A percentile compares a stretch with the other conserved stretches of the same genome.
phyloP scores from a whole-genome alignment of 2,888 invertebrate genomes.

The Eubasilissa splendida region DNA sequence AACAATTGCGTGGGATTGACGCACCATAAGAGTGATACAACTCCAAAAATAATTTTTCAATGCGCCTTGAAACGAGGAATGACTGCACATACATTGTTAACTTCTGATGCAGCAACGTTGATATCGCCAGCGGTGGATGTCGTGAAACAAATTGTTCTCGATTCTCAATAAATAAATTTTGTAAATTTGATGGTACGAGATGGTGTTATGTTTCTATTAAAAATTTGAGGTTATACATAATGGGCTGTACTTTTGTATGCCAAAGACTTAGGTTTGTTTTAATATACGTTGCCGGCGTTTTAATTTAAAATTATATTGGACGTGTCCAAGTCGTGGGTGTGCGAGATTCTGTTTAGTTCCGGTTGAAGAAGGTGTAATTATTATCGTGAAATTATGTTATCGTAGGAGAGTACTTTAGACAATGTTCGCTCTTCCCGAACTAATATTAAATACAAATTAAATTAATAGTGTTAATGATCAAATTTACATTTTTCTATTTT shows the following conservation, averaged over 20 bases:
- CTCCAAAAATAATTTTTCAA: too few species aligned
- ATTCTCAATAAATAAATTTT: not conserved
- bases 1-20: too few species aligned
- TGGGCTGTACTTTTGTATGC: conserved; percentile 32
- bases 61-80: too few species aligned
- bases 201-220: conserved; percentile 28
- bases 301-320: not conserved
- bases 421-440: too few species aligned
- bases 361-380: not conserved
- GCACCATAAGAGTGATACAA: too few species aligned
- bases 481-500: too few species aligned
- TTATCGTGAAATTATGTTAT: too few species aligned
- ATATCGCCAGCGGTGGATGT: not conserved
- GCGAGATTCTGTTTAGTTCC: not conserved
- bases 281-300: not conserved
- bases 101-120: too few species aligned
- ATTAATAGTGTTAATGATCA: too few species aligned
- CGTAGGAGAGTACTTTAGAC: too few species aligned
- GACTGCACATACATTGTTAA: too few species aligned
- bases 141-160: not conserved
- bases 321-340: not conserved
- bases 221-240: conserved; percentile 5
- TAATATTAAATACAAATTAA: too few species aligned
- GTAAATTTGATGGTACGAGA: conserved; percentile 1
- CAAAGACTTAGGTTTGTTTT: conserved; percentile 28